Conservation (phyloP, 2,797 vertebrate genomes). For the Esox masquinongy region DNA sequence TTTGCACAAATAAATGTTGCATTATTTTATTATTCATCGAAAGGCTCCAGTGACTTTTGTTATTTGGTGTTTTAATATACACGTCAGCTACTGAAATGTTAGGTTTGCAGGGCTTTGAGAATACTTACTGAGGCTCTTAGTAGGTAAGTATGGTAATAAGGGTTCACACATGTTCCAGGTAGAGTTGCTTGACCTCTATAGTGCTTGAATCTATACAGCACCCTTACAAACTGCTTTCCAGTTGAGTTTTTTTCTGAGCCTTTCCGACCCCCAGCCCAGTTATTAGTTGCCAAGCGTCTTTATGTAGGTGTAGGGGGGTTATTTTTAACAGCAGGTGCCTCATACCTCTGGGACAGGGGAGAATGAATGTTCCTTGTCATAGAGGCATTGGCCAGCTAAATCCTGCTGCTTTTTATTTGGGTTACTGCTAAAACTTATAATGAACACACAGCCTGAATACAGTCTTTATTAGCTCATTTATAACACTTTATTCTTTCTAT, state of each 20-base stretch:
- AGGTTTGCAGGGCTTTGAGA: not conserved
- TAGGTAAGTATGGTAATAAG: not conserved
- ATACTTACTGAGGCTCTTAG: not conserved
- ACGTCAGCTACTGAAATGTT: not conserved
- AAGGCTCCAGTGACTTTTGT: not conserved
- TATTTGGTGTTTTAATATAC: not conserved
- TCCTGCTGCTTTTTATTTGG: conserved; percentile 53
- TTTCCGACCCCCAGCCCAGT: conserved; percentile 69
- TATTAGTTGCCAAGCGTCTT: conserved; percentile 63
- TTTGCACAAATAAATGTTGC: not conserved
- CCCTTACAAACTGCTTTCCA: conserved; percentile 31
- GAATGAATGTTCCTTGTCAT: conserved; percentile 69
- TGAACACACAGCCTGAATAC: not conserved
- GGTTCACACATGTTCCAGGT: conserved; percentile 18
- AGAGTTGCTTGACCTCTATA: conserved; percentile 42
- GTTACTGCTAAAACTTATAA: not conserved
- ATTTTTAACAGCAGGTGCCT: conserved; percentile 81
- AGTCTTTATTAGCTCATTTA: not conserved
- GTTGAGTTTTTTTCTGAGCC: not conserved
- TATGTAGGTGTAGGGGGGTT: conserved; percentile 62
- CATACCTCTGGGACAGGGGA: conserved; percentile 56
- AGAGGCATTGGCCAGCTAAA: conserved; percentile 42
- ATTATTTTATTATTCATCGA: not conserved
- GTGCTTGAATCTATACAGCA: conserved; percentile 22
- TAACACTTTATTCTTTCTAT: not conserved